Conservation (phyloP, 2,113 vertebrate genomes). For the Aspiorhynchus laticeps region DNA sequence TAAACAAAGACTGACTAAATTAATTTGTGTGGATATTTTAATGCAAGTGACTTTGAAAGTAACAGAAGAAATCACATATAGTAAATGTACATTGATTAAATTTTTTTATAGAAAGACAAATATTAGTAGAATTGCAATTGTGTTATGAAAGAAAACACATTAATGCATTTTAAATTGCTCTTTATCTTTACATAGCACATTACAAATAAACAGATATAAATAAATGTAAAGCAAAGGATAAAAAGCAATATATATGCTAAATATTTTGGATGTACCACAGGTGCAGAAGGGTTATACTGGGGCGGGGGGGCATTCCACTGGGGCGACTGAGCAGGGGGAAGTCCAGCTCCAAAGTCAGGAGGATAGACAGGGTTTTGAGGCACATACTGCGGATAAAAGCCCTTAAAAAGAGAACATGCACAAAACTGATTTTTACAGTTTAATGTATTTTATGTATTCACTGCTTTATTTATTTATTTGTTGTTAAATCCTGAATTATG, state of each 20-base stretch:
- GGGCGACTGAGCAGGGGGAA: constrained; percentile 51
- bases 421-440: neutral
- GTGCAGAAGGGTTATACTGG: constrained; percentile 52
- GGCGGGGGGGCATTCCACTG: constrained; percentile 55
- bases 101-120: too few relatives aligned
- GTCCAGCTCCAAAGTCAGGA: constrained; percentile 39
- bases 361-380: constrained; percentile 50
- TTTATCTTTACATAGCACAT: neutral
- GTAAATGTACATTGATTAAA: neutral
- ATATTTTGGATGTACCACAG: constrained; percentile 55
- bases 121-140: too few relatives aligned
- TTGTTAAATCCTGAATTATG: neutral
- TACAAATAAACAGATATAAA: neutral
- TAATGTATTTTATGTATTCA: too few relatives aligned
- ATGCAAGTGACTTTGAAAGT: neutral
- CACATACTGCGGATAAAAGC: neutral
- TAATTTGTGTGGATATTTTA: neutral
- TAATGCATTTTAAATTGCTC: too few relatives aligned
- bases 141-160: too few relatives aligned
- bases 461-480: too few relatives aligned
- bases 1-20: neutral
- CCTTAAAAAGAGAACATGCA: constrained; percentile 9
- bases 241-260: neutral
- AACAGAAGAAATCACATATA: neutral
- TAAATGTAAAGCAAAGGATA: neutral